Evolutionary conservation across 2,888 invertebrate species (phyloP).

Genomic region (Erebia aethiops): DNA sequence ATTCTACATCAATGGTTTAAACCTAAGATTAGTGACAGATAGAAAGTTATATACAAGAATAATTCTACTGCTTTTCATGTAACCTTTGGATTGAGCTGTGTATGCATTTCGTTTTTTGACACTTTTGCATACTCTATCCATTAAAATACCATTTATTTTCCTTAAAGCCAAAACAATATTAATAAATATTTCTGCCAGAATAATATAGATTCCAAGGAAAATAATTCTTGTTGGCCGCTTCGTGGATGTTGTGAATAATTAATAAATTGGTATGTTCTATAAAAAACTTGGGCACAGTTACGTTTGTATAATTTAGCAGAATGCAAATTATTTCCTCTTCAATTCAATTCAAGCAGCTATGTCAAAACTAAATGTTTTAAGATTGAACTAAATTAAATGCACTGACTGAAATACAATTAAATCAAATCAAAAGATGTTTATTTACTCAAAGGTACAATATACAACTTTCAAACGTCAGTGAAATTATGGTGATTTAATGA

Average conservation of each 20-base stretch:
- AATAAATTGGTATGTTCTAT: conserved; percentile 20
- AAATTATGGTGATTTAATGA: too few relatives aligned
- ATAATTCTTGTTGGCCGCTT: neutral
- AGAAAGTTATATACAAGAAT: too few relatives aligned
- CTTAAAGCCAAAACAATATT: neutral
- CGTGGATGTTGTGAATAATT: conserved; percentile 18
- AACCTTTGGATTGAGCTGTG: too few relatives aligned
- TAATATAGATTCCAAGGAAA: neutral
- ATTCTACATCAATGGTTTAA: too few relatives aligned
- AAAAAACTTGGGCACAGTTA: conserved; percentile 17
- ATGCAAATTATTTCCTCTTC: conserved; percentile 31
- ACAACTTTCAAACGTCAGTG: too few relatives aligned
- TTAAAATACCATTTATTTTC: neutral
- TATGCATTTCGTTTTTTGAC: too few relatives aligned
- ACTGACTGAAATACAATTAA: too few relatives aligned
- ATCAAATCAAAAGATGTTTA: too few relatives aligned
- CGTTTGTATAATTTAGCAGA: conserved; percentile 18
- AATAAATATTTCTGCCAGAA: neutral
- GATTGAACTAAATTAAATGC: neutral
- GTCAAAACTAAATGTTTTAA: neutral
- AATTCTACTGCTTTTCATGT: too few relatives aligned
- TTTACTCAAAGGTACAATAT: too few relatives aligned
- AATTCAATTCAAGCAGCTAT: conserved; percentile 2
- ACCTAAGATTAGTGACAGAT: too few relatives aligned
- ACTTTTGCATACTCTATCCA: too few relatives aligned